These are phyloP conservation scores for Moxostoma hubbsi DNA, from an alignment of 2,797 vertebrate species.

Conservation along the genomic window DNA sequence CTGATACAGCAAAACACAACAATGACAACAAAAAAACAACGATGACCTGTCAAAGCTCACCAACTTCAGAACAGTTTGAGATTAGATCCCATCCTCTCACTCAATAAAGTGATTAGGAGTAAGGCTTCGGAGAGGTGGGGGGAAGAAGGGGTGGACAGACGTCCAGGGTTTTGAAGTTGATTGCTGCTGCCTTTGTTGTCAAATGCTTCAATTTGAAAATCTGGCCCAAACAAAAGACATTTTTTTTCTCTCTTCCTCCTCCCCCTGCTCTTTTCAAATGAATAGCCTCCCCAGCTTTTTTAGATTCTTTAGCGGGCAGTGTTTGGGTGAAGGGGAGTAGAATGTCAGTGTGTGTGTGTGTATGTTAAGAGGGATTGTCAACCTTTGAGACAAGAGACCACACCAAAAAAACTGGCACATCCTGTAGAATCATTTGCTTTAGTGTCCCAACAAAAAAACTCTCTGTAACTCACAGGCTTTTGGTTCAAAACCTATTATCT, in stretches of 20 bases:
- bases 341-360: slow-evolving; percentile 27
- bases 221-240: slow-evolving; percentile 67
- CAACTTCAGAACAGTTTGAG: slow-evolving; percentile 55
- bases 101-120: slow-evolving; percentile 73
- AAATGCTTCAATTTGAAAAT: slow-evolving; percentile 70
- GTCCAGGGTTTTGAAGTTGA: slow-evolving; percentile 72
- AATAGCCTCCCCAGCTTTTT: slow-evolving; percentile 64
- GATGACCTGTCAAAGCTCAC: slow-evolving; percentile 69
- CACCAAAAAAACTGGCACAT: slow-evolving; percentile 18
- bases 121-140: slow-evolving; percentile 40
- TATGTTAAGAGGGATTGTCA: slow-evolving; percentile 44
- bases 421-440: slow-evolving; percentile 14
- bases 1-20: slow-evolving; percentile 43
- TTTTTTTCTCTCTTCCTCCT: slow-evolving; percentile 45
- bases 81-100: slow-evolving; percentile 67
- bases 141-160: slow-evolving; percentile 65
- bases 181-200: slow-evolving; percentile 74
- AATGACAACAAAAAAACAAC: slow-evolving; percentile 50
- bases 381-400: slow-evolving; percentile 25
- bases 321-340: slow-evolving; percentile 33
- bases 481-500: neutral
- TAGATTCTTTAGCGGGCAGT: slow-evolving; percentile 49
- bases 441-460: slow-evolving; percentile 10
- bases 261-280: slow-evolving; percentile 50
- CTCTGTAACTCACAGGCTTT: neutral